Evolutionary conservation across 2,113 vertebrate species (phyloP).

Genomic region (Mormyrus lacerda): DNA sequence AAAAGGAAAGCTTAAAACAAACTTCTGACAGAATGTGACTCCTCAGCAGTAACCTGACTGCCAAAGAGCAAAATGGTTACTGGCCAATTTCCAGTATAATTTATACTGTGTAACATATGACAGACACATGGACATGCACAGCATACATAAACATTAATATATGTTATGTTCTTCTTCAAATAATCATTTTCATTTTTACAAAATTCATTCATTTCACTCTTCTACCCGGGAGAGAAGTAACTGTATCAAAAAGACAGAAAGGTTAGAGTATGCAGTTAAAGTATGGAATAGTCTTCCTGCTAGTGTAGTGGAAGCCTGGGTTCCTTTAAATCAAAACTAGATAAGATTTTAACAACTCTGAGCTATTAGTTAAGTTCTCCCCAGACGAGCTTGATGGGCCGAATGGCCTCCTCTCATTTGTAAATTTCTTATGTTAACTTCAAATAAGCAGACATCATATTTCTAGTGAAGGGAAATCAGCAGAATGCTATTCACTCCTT

Average conservation of each 20-base stretch:
- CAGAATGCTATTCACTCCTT: not conserved
- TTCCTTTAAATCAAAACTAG: no score
- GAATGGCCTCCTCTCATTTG: no score
- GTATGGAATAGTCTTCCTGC: no score
- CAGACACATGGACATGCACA: not conserved
- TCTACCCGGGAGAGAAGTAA: not conserved
- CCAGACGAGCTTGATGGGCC: no score
- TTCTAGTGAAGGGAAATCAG: not conserved
- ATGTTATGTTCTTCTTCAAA: not conserved
- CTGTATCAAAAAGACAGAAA: not conserved
- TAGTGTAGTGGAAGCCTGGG: no score
- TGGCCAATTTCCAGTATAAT: not conserved
- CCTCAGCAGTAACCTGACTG: not conserved
- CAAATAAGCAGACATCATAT: not conserved
- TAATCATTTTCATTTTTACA: not conserved
- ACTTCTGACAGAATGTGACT: not conserved
- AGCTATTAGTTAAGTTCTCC: no score
- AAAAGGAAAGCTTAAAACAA: not conserved
- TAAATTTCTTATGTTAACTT: no score
- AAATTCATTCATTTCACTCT: not conserved
- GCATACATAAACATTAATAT: not conserved
- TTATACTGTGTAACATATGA: not conserved
- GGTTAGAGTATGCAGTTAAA: no score
- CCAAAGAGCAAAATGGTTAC: not conserved
- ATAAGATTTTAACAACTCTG: no score